These are phyloP conservation scores for Drosophila bifasciata DNA, from an alignment of 1,140 invertebrate genomes.

Conservation along the genomic window DNA sequence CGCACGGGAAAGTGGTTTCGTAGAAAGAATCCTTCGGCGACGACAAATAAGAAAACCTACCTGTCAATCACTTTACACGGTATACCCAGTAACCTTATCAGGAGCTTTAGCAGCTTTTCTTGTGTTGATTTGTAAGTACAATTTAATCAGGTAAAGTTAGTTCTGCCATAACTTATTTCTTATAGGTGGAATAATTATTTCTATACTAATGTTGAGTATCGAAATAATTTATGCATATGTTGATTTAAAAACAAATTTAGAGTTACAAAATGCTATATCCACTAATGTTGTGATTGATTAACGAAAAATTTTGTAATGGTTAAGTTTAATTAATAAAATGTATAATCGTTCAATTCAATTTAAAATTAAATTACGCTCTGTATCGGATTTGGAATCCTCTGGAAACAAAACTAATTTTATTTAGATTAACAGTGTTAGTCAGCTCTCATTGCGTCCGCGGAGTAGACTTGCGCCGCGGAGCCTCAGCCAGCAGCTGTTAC, in stretches of 20 bases:
- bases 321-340: no score
- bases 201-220: constrained; percentile 37
- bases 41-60: constrained; percentile 69
- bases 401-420: not conserved
- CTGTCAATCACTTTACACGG: constrained; percentile 68
- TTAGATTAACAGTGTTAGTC: no score
- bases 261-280: no score
- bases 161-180: not conserved
- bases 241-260: no score
- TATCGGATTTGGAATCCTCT: not conserved
- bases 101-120: constrained; percentile 71
- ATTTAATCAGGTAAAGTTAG: not conserved
- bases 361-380: no score
- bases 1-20: constrained; percentile 62
- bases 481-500: no score
- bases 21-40: constrained; percentile 56
- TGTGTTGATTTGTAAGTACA: constrained; percentile 51
- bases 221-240: constrained; percentile 27
- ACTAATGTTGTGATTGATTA: no score
- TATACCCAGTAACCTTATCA: constrained; percentile 67
- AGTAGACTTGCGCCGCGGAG: no score
- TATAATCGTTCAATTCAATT: no score
- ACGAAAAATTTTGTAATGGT: no score
- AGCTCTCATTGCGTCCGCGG: no score
- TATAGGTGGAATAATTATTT: constrained; percentile 35